Base-by-base conservation (phyloP, 1,140 invertebrate species). In the Druon quercuslanigerum region DNA sequence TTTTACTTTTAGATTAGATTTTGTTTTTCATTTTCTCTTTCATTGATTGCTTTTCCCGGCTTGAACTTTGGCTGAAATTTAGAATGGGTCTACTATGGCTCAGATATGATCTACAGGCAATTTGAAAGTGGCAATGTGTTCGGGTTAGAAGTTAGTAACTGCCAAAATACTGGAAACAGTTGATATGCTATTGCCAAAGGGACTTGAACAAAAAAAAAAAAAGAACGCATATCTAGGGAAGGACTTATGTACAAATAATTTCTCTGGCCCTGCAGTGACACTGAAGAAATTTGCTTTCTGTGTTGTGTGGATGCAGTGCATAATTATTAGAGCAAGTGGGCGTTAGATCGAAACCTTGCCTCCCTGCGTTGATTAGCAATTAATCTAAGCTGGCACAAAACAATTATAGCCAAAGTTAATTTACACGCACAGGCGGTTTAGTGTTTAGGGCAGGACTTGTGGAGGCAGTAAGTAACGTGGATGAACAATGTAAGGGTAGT, bases 101-200 rank as follows among this genome's bases (percentile, higher is more conserved):
- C 93, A 94, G 93, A 93, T 93, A 94, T 93, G 93, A 94, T 93
- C 85, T 83, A 85, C 88, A 89, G 92, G 90, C 90, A 92, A 90
- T 93, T 93, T 93, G 92, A 93, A 86, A 93, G 92, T 93, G 92
- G 93, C 93, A 93, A 87, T 89, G 92, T 93, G 91, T 92, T 92
- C 90, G 88, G 81, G 79, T 87, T 84, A 75, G 75, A 75, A 82
- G 77, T 88, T 89, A 85, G 83, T 85, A 71, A 56, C 16, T 66
- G 77, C 66, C 56, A 57, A 83, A 74, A 77, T 72, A 85, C 88
- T 78, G 73, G 54, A 81, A 72, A 51, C 6, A 50, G 50, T 50
- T 20, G 20, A 50, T 51, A 51, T 72, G 46, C 71, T 33, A 25
- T 20, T 19, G 14, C 2, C 11, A 50, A 75, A 25, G 60, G 51